Percentiles rank a stretch among this genome's conserved stretches.
phyloP scores from a whole-genome alignment of 2,888 invertebrate species.

The Congeria kusceri region DNA sequence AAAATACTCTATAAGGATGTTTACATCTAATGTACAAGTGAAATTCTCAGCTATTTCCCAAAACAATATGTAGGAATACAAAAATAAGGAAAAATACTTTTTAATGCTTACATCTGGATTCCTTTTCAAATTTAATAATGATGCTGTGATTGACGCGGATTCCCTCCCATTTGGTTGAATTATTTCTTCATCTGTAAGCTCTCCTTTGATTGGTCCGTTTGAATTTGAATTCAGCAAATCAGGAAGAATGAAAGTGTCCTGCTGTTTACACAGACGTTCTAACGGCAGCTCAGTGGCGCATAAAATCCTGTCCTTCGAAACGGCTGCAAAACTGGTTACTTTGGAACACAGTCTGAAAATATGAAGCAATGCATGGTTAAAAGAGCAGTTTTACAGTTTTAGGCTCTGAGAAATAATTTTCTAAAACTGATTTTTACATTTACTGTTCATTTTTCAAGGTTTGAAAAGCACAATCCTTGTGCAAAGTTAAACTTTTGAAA shows the following conservation, averaged over 20 bases:
- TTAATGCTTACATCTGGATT: conserved; percentile 68
- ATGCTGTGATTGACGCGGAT: conserved; percentile 66
- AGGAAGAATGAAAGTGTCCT: conserved; percentile 74
- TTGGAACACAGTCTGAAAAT: conserved; percentile 74
- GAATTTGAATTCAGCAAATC: conserved; percentile 66
- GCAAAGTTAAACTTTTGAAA: too few relatives aligned
- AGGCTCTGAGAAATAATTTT: too few relatives aligned
- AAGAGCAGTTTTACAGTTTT: too few relatives aligned
- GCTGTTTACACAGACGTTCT: conserved; percentile 75
- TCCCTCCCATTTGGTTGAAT: conserved; percentile 48
- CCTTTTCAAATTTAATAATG: conserved; percentile 72
- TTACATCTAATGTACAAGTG: too few relatives aligned
- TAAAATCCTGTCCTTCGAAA: conserved; percentile 66
- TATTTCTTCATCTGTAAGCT: conserved; percentile 39
- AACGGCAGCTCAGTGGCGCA: conserved; percentile 79
- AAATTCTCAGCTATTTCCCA: too few relatives aligned
- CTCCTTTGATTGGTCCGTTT: conserved; percentile 34
- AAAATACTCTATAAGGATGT: conserved; percentile 1
- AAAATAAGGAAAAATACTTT: neutral
- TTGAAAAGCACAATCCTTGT: too few relatives aligned
- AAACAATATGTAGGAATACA: too few relatives aligned
- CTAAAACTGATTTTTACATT: too few relatives aligned
- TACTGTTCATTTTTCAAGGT: too few relatives aligned
- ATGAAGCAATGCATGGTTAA: too few relatives aligned
- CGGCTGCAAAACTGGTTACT: conserved; percentile 68